phyloP scores from a whole-genome alignment of 2,113 vertebrate genomes.

The Hyaena hyaena region DNA sequence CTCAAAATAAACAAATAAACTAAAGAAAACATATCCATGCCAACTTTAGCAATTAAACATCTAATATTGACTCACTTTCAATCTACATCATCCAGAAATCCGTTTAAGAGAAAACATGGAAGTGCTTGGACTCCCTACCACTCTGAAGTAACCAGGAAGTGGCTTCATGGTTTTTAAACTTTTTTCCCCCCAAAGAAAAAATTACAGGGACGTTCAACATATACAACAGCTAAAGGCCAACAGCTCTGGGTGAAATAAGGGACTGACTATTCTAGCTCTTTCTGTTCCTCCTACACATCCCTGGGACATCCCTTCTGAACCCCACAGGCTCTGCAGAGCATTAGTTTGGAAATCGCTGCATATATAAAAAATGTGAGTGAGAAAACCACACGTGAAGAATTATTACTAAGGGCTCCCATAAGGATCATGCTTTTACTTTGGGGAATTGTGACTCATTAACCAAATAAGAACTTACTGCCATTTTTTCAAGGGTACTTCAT shows the following conservation, averaged over 20 bases:
- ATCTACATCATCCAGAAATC: slow-evolving; percentile 21
- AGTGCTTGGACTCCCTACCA: background rate
- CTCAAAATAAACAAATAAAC: no score
- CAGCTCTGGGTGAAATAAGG: background rate
- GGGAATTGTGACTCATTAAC: slow-evolving; percentile 66
- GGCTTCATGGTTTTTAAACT: background rate
- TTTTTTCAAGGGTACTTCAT: slow-evolving; percentile 39
- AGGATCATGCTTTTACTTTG: background rate
- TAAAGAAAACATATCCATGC: background rate
- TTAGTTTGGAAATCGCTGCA: slow-evolving; percentile 13
- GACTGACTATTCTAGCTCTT: background rate
- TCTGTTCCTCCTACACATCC: background rate
- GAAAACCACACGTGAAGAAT: slow-evolving; percentile 48
- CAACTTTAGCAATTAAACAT: background rate
- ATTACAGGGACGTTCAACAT: background rate
- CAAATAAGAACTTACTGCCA: slow-evolving; percentile 41
- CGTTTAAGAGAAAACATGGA: background rate
- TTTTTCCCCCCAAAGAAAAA: background rate
- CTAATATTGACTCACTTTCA: background rate
- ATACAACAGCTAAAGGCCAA: background rate
- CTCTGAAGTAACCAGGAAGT: background rate
- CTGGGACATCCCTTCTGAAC: background rate
- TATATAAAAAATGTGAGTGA: background rate
- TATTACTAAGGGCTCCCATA: slow-evolving; percentile 40
- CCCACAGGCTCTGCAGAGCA: background rate